These are phyloP conservation scores for Lutjanus erythropterus DNA, from an alignment of 2,113 vertebrate genomes.

Conservation along the genomic window DNA sequence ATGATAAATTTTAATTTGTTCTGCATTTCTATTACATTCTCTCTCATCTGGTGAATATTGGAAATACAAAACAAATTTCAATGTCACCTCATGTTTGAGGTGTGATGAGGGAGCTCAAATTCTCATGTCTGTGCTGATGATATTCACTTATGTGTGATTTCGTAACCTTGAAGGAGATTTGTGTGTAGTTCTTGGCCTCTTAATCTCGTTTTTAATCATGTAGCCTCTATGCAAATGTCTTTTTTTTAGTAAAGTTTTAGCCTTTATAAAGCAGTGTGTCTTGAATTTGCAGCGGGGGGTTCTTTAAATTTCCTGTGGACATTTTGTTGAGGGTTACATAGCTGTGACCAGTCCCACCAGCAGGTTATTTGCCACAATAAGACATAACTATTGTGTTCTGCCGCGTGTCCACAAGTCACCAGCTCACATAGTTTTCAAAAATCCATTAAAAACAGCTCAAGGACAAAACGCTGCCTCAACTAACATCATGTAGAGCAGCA, in stretches of 20 bases:
- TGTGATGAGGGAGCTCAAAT: not conserved
- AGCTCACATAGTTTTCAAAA: conserved; percentile 20
- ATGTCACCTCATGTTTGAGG: too few relatives aligned
- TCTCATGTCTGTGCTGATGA: not conserved
- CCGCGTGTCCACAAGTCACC: not conserved
- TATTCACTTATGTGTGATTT: not conserved
- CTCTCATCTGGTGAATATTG: too few relatives aligned
- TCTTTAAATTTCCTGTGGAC: not conserved
- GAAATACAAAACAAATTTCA: too few relatives aligned
- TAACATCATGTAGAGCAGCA: conserved; percentile 50
- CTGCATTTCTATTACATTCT: too few relatives aligned
- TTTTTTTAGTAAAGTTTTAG: not conserved
- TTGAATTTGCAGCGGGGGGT: not conserved
- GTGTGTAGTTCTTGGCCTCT: not conserved
- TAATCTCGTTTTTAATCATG: not conserved
- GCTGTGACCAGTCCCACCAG: too few relatives aligned
- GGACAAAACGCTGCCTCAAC: conserved; percentile 52
- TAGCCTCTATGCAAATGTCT: not conserved
- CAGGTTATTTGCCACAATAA: not conserved
- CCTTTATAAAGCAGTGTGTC: not conserved
- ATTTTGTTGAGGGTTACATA: not conserved
- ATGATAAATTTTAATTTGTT: too few relatives aligned
- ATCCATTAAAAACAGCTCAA: conserved; percentile 59
- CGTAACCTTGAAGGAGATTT: not conserved
- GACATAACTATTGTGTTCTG: not conserved